A percentile compares a stretch with the other conserved stretches of the same genome.
Conservation (phyloP, 2,797 vertebrate species). For the Enteromius trimaculatus region DNA sequence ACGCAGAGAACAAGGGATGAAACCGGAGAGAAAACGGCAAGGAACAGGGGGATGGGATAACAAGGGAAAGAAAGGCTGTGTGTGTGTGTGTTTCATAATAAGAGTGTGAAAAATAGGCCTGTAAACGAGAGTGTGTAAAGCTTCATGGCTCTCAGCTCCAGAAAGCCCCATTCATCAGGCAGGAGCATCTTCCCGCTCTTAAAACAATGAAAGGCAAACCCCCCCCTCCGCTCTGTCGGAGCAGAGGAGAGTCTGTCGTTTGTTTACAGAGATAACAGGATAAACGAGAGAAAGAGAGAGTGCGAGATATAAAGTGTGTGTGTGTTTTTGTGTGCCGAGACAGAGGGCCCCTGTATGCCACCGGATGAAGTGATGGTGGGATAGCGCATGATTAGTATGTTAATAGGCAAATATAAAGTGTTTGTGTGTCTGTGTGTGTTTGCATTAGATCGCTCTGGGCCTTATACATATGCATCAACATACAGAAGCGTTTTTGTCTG, state of each 20-base stretch:
- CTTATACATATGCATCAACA: conserved; percentile 47
- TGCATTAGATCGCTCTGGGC: conserved; percentile 25
- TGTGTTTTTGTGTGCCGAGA: conserved; percentile 43
- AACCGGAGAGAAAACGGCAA: conserved; percentile 65
- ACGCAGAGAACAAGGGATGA: conserved; percentile 71
- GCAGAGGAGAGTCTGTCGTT: conserved; percentile 64
- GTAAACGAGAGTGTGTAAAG: conserved; percentile 77
- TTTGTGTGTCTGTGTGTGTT: conserved; percentile 59
- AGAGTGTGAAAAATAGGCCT: conserved; percentile 40
- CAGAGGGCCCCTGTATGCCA: conserved; percentile 37
- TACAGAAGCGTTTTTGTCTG: conserved; percentile 42
- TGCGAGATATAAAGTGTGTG: conserved; percentile 48
- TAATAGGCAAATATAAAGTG: conserved; percentile 55
- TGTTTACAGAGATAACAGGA: conserved; percentile 75
- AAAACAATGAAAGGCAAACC: conserved; percentile 70
- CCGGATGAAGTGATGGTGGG: conserved; percentile 51
- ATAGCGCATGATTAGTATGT: conserved; percentile 47
- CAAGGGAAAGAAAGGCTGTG: conserved; percentile 32
- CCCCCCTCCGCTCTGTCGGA: conserved; percentile 55
- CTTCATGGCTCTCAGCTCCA: conserved; percentile 73
- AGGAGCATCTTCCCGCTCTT: conserved; percentile 68
- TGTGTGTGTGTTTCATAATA: conserved; percentile 28
- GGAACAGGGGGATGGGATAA: conserved; percentile 21
- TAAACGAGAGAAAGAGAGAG: conserved; percentile 69
- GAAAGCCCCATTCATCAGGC: conserved; percentile 76